Percentiles rank a stretch among this genome's conserved stretches.
Conservation (phyloP, 2,888 invertebrate species). For the Syrista parreyssii region DNA sequence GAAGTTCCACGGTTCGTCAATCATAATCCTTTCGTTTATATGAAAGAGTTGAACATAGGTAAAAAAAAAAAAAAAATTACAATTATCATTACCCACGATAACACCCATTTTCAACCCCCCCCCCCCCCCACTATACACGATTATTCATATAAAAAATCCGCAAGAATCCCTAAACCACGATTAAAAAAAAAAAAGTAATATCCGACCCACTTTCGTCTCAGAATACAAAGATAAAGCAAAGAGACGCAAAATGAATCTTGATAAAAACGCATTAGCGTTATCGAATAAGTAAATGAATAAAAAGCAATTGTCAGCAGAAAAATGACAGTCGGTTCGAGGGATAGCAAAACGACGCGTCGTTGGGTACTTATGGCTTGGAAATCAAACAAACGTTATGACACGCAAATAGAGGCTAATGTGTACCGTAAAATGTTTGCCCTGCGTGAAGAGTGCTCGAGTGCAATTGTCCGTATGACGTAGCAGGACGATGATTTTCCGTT, state of each 20-base stretch:
- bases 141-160: background rate
- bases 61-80: background rate
- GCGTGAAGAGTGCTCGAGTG: conserved; percentile 23
- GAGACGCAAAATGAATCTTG: background rate
- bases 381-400: background rate
- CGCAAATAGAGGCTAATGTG: conserved; percentile 41
- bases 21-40: background rate
- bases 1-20: background rate
- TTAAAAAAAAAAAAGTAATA: background rate
- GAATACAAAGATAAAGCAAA: background rate
- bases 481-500: background rate
- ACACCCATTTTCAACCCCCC: background rate
- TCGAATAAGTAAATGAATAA: background rate
- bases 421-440: conserved; percentile 37
- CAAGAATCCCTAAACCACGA: background rate
- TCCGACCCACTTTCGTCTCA: background rate
- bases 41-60: too few species aligned
- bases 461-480: conserved; percentile 3
- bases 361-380: background rate
- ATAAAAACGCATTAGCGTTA: background rate
- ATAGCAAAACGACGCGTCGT: background rate
- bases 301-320: background rate
- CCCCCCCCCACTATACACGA: too few species aligned
- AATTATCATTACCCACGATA: background rate
- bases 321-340: background rate